Conservation (phyloP, 1,140 invertebrate genomes). For the Acromyrmex echinatior region DNA sequence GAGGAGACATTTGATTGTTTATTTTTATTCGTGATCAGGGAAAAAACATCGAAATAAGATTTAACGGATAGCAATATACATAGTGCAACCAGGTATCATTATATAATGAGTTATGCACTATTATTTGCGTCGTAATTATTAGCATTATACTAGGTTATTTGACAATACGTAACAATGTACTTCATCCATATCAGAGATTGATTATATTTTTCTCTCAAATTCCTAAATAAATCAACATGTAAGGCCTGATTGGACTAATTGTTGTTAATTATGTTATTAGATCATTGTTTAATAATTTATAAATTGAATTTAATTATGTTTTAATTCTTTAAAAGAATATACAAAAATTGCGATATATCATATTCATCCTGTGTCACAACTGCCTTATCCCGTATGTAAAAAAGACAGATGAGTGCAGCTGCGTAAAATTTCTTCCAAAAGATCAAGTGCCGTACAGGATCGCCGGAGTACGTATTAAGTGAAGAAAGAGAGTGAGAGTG, state of each 20-base stretch:
- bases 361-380: slow-evolving; percentile 19
- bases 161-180: slow-evolving; percentile 13
- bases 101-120: background rate
- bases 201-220: background rate
- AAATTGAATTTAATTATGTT: slow-evolving; percentile 20
- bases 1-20: background rate
- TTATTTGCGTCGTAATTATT: slow-evolving; percentile 19
- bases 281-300: slow-evolving; percentile 16
- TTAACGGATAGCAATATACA: background rate
- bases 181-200: slow-evolving; percentile 1
- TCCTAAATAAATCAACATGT: slow-evolving; percentile 2
- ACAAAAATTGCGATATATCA: slow-evolving; percentile 9
- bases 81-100: background rate
- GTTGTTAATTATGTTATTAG: background rate
- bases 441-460: slow-evolving; percentile 37
- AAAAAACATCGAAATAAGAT: slow-evolving; percentile 23
- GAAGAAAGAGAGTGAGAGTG: background rate
- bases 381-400: slow-evolving; percentile 25
- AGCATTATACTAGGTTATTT: background rate
- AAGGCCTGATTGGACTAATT: background rate
- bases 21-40: slow-evolving; percentile 3
- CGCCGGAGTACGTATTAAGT: background rate
- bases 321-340: background rate
- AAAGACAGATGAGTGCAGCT: background rate
- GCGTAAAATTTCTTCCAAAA: slow-evolving; percentile 17